These are phyloP conservation scores for Lasioglossum baleicum DNA, from an alignment of 1,140 invertebrate genomes.

Conservation along the genomic window DNA sequence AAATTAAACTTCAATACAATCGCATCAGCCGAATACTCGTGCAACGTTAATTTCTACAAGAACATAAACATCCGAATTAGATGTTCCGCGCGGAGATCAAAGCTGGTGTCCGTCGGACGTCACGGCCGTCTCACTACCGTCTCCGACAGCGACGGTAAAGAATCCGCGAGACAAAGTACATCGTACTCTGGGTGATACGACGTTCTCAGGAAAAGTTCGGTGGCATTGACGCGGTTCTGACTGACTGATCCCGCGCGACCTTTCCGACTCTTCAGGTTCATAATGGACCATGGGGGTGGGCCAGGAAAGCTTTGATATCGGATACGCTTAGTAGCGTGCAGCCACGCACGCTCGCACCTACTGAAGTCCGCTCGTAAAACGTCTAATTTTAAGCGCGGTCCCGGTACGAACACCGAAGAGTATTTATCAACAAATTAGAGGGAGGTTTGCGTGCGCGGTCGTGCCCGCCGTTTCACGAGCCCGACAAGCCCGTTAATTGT, in stretches of 20 bases:
- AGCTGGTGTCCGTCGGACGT: not conserved
- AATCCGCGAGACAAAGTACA: not conserved
- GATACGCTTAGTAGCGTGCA: constrained; percentile 56
- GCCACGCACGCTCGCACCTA: constrained; percentile 52
- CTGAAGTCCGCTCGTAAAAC: constrained; percentile 63
- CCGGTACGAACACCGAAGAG: constrained; percentile 38
- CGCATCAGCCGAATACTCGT: too few relatives aligned
- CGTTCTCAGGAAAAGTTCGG: not conserved
- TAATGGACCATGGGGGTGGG: constrained; percentile 42
- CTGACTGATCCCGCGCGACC: not conserved
- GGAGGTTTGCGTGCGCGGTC: not conserved
- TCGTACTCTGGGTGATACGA: too few relatives aligned
- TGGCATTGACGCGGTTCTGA: not conserved
- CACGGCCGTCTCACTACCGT: too few relatives aligned
- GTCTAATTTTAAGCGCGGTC: constrained; percentile 66
- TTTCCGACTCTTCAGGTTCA: constrained; percentile 23
- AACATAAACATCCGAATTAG: not conserved
- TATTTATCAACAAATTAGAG: constrained; percentile 69
- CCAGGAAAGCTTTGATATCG: constrained; percentile 62
- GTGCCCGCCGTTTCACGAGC: not conserved
- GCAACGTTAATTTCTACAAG: not conserved
- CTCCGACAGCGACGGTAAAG: not conserved
- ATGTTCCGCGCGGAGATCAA: not conserved
- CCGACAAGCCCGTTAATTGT: constrained; percentile 32
- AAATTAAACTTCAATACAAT: too few relatives aligned